Conservation (phyloP, 2,888 invertebrate genomes). For the Habroteleia sp. region DNA sequence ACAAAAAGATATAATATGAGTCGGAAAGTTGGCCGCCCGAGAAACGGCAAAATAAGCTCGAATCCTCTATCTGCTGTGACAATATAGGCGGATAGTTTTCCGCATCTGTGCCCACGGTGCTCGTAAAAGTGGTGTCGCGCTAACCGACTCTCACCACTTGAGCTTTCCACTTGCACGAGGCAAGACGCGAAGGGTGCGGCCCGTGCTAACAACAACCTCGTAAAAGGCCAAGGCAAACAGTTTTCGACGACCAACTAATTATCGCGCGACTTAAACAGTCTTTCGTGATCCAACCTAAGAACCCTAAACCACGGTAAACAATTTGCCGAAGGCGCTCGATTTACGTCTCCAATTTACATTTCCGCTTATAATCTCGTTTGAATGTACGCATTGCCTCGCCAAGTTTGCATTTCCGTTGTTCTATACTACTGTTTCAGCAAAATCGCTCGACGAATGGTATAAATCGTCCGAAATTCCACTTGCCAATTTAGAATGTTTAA, state of each 20-base stretch:
- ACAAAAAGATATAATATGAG: conserved; percentile 21
- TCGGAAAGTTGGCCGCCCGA: conserved; percentile 16
- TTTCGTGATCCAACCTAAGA: conserved; percentile 25
- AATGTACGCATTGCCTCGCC: not conserved
- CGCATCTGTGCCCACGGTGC: conserved; percentile 61
- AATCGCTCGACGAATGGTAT: not conserved
- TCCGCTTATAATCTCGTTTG: conserved; percentile 30
- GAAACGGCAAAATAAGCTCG: conserved; percentile 18
- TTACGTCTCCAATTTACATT: conserved; percentile 44
- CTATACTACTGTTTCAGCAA: conserved; percentile 7
- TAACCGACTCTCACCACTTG: conserved; percentile 31
- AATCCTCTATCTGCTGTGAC: conserved; percentile 17
- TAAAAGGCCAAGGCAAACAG: conserved; percentile 32
- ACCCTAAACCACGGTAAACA: conserved; percentile 24
- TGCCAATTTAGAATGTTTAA: too few species aligned
- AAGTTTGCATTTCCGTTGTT: conserved; percentile 1
- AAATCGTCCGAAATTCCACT: too few species aligned
- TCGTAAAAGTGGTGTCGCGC: conserved; percentile 46
- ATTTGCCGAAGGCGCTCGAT: conserved; percentile 32
- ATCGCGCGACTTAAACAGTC: conserved; percentile 32
- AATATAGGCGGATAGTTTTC: conserved; percentile 55
- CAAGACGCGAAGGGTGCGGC: not conserved
- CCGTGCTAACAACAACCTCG: conserved; percentile 38
- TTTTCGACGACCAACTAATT: conserved; percentile 25
- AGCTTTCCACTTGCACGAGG: not conserved